These are phyloP conservation scores for Torymus aiolomorphi DNA, from an alignment of 2,888 invertebrate species.

Conservation along the genomic window DNA sequence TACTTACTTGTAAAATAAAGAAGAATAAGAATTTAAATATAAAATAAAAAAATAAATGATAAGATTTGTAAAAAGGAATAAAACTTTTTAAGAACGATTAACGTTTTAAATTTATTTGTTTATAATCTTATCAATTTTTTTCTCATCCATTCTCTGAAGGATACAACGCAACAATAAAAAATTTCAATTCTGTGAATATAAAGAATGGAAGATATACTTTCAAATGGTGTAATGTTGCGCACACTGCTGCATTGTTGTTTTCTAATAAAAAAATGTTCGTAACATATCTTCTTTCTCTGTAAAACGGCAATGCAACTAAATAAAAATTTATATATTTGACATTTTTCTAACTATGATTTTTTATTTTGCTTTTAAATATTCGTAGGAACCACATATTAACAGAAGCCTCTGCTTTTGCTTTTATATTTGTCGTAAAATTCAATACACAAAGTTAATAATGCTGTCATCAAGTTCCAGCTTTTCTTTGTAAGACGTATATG, in stretches of 20 bases:
- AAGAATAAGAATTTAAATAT: constrained; percentile 31
- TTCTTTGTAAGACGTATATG: constrained; percentile 41
- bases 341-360: constrained; percentile 51
- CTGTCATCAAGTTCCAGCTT: constrained; percentile 41
- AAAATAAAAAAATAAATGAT: constrained; percentile 26
- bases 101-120: constrained; percentile 56
- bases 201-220: constrained; percentile 43
- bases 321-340: constrained; percentile 44
- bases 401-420: constrained; percentile 47
- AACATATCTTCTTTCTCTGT: constrained; percentile 22
- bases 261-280: constrained; percentile 27
- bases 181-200: constrained; percentile 36
- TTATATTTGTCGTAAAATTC: constrained; percentile 43
- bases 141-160: constrained; percentile 27
- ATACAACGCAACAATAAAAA: constrained; percentile 41
- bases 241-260: constrained; percentile 21
- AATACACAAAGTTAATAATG: constrained; percentile 50
- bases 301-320: constrained; percentile 40
- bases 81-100: constrained; percentile 43
- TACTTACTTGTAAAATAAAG: constrained; percentile 36
- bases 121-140: constrained; percentile 41
- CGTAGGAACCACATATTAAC: constrained; percentile 56
- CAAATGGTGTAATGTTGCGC: constrained; percentile 41
- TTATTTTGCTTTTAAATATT: constrained; percentile 49
- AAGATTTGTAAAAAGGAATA: constrained; percentile 20